Evolutionary conservation across 2,797 vertebrate genomes (phyloP).

Genomic region (Schizopygopsis pylzovi): DNA sequence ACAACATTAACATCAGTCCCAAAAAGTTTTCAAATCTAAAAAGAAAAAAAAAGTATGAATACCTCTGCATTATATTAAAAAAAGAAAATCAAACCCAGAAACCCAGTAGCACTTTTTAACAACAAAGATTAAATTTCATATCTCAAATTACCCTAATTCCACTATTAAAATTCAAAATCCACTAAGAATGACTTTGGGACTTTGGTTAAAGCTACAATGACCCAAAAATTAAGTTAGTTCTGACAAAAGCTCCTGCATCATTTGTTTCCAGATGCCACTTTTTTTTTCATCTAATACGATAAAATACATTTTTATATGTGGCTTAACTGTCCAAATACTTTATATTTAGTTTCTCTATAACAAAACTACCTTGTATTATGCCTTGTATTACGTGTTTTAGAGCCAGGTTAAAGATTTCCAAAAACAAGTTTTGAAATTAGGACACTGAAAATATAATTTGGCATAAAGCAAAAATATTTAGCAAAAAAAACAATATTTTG

Average conservation of each 20-base stretch:
- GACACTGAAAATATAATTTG: neutral
- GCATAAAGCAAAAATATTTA: neutral
- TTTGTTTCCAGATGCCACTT: neutral
- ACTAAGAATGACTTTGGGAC: neutral
- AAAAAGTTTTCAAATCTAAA: neutral
- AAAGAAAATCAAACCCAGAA: neutral
- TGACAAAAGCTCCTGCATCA: neutral
- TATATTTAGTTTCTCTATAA: neutral
- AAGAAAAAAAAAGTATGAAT: neutral
- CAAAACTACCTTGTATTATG: neutral
- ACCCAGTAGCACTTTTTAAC: neutral
- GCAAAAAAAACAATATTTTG: neutral
- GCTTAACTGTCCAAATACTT: neutral
- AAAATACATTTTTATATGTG: neutral
- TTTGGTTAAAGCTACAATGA: neutral
- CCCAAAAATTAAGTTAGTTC: neutral
- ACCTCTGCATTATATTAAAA: neutral
- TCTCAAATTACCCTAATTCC: neutral
- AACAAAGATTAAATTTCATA: neutral
- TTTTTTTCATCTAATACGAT: neutral
- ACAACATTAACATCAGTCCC: neutral
- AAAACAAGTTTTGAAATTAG: neutral
- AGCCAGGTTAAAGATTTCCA: neutral
- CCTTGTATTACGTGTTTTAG: neutral
- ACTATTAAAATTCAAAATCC: neutral